A percentile compares a stretch with the other conserved stretches of the same genome.
Conservation (phyloP, 1,140 invertebrate species). For the Zophobas atratus region DNA sequence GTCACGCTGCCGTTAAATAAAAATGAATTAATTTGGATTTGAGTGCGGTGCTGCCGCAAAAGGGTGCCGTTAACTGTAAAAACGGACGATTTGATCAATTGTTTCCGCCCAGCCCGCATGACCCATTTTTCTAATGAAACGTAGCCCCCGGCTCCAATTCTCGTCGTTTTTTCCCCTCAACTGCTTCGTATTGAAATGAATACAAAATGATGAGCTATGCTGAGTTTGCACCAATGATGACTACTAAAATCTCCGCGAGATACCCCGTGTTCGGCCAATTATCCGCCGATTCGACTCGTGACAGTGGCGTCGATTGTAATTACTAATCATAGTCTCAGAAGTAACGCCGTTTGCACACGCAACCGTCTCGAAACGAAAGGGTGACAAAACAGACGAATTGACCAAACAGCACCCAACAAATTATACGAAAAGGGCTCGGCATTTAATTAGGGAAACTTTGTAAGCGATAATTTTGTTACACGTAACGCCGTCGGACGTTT, state of each 20-base stretch:
- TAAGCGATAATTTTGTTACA: neutral
- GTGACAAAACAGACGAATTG: slow-evolving; percentile 7
- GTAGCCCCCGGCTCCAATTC: neutral
- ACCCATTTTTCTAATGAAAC: slow-evolving; percentile 13
- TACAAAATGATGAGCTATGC: too few relatives aligned
- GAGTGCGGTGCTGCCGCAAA: too few relatives aligned
- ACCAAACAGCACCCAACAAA: neutral
- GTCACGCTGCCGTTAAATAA: too few relatives aligned
- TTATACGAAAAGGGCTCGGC: neutral
- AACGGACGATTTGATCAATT: slow-evolving; percentile 3
- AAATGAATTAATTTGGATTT: too few relatives aligned
- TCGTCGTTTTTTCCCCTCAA: neutral
- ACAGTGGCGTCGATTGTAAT: neutral
- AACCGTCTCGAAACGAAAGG: neutral
- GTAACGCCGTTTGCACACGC: too few relatives aligned
- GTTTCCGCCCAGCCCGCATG: neutral
- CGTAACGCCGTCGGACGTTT: neutral
- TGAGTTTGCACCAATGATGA: neutral
- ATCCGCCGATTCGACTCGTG: neutral
- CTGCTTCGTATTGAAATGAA: slow-evolving; percentile 9
- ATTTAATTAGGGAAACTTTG: slow-evolving; percentile 1
- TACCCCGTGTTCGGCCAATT: slow-evolving; percentile 8
- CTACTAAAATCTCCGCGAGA: neutral
- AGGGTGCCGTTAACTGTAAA: neutral
- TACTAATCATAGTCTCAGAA: too few relatives aligned